Percentiles rank a stretch among this genome's conserved stretches.
phyloP scores from a whole-genome alignment of 1,140 invertebrate genomes.

The Frieseomelitta varia region DNA sequence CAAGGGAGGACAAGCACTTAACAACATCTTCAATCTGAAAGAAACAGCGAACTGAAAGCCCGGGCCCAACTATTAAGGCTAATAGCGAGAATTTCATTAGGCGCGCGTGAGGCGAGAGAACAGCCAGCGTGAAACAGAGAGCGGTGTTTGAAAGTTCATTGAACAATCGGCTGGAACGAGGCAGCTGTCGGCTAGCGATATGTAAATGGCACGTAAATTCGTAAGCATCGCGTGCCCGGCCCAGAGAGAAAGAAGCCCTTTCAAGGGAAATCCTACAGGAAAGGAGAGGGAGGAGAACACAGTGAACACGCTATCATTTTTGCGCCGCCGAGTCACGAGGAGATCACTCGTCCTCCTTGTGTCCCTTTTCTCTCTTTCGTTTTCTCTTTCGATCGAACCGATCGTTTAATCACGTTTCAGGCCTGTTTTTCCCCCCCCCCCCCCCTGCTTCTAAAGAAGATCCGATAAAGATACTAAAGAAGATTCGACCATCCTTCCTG shows the following conservation, averaged over 20 bases:
- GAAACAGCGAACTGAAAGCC: not conserved
- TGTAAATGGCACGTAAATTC: slow-evolving; percentile 55
- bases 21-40: not conserved
- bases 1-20: too few relatives aligned
- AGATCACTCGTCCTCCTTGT: not conserved
- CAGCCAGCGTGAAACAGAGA: not conserved
- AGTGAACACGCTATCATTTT: slow-evolving; percentile 31
- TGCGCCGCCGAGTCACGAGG: slow-evolving; percentile 10
- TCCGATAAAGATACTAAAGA: too few relatives aligned
- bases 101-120: slow-evolving; percentile 7
- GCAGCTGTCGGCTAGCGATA: slow-evolving; percentile 48
- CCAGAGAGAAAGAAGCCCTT: slow-evolving; percentile 48
- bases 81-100: slow-evolving; percentile 47
- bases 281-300: slow-evolving; percentile 10
- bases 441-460: not conserved
- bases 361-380: not conserved
- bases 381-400: not conserved
- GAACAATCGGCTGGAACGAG: slow-evolving; percentile 56
- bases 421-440: not conserved
- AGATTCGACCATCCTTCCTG: not conserved
- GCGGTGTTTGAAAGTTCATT: slow-evolving; percentile 47
- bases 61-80: not conserved
- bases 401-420: slow-evolving; percentile 25
- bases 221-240: slow-evolving; percentile 43
- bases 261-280: slow-evolving; percentile 39